Percentiles rank a stretch among this genome's conserved stretches.
Evolutionary conservation across 2,113 vertebrate genomes (phyloP).

Genomic region (Coptodon rendalli): DNA sequence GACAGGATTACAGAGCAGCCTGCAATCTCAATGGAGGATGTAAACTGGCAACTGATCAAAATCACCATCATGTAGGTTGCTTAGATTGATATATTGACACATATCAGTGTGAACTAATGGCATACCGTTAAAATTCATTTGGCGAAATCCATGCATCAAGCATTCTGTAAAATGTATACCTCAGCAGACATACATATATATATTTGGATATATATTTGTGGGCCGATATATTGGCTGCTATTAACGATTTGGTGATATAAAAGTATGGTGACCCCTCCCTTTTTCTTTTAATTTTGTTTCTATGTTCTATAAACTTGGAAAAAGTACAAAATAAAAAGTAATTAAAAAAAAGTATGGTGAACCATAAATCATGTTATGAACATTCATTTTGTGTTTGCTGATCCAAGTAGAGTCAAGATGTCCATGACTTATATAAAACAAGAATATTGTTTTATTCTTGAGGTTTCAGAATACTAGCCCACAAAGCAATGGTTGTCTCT

Average conservation of each 20-base stretch:
- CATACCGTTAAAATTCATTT: background rate
- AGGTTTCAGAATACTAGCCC: background rate
- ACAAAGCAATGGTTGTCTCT: background rate
- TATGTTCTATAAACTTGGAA: background rate
- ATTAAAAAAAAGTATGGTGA: background rate
- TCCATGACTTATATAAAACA: background rate
- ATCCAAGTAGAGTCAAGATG: background rate
- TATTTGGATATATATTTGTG: background rate
- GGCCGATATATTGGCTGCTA: background rate
- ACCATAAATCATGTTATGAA: background rate
- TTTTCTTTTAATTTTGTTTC: background rate
- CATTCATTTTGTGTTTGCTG: background rate
- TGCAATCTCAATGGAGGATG: slow-evolving; percentile 14
- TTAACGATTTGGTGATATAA: background rate
- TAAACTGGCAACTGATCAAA: background rate
- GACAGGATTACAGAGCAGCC: slow-evolving; percentile 39
- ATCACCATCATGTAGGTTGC: background rate
- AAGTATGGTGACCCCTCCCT: background rate
- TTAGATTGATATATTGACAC: background rate
- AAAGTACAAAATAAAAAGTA: background rate
- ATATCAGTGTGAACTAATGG: background rate
- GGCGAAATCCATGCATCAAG: no score
- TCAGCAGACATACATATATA: background rate
- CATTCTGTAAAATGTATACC: background rate
- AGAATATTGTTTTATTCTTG: rapidly evolving